Percentiles rank a stretch among this genome's conserved stretches.
phyloP scores from a whole-genome alignment of 2,113 vertebrate genomes.

The Ictidomys tridecemlineatus region DNA sequence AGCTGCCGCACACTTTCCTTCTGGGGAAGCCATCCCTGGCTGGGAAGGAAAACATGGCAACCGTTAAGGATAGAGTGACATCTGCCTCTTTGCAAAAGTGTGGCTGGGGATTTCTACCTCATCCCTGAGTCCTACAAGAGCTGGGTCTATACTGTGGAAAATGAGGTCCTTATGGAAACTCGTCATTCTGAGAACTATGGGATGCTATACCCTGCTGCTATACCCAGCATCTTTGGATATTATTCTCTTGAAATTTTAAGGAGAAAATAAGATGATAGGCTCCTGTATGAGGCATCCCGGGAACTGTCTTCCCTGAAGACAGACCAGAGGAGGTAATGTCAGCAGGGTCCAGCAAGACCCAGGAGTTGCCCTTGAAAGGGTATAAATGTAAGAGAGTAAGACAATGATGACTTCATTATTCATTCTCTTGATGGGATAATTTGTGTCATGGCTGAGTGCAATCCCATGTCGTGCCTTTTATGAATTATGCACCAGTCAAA shows the following conservation, averaged over 20 bases:
- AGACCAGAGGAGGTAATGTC: neutral
- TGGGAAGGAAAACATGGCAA: slow-evolving; percentile 47
- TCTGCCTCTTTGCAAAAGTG: neutral
- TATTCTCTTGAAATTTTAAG: neutral
- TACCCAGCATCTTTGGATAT: neutral
- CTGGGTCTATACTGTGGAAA: neutral
- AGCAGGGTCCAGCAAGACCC: neutral
- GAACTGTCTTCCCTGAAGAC: neutral
- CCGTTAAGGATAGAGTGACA: neutral
- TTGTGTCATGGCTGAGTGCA: neutral
- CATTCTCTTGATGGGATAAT: neutral
- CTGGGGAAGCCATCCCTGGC: slow-evolving; percentile 72
- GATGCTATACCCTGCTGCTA: neutral
- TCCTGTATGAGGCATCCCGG: neutral
- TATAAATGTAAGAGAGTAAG: neutral
- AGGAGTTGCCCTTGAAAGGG: neutral
- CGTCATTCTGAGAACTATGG: neutral
- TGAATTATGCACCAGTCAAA: neutral
- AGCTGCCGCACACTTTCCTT: slow-evolving; percentile 63
- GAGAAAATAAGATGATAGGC: neutral
- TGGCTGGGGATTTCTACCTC: neutral
- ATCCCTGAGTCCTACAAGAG: neutral
- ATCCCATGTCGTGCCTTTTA: neutral
- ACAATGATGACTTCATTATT: neutral
- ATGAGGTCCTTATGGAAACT: neutral